Percentiles rank a stretch among this genome's conserved stretches.
Evolutionary conservation across 2,113 vertebrate species (phyloP).

Genomic region (Vidua chalybeata): DNA sequence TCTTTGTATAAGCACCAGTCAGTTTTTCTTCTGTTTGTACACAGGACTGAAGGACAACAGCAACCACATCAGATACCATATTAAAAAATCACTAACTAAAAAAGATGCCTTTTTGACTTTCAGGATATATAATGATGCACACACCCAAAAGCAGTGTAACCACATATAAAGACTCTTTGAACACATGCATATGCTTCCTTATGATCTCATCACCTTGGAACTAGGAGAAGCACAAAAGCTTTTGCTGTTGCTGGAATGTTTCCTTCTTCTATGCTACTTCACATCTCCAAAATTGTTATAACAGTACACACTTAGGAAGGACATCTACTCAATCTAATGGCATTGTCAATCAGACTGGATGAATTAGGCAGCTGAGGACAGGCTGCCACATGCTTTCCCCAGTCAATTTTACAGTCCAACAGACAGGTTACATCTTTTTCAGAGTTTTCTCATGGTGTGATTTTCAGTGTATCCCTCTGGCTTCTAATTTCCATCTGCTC

Average conservation of each 20-base stretch:
- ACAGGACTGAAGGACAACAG: not conserved
- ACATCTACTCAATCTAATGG: not conserved
- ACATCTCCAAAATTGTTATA: not conserved
- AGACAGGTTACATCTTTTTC: constrained; percentile 3
- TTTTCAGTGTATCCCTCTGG: not conserved
- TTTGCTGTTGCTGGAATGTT: not conserved
- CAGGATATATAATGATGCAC: not conserved
- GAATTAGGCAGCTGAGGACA: not conserved
- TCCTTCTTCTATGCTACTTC: not conserved
- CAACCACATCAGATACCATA: not conserved
- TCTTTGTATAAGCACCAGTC: not conserved
- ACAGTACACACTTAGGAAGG: not conserved
- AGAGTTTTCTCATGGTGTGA: not conserved
- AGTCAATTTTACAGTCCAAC: constrained; percentile 1
- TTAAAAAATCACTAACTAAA: not conserved
- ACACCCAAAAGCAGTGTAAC: not conserved
- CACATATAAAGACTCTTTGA: not conserved
- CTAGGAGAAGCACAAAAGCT: not conserved
- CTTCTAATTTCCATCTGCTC: constrained; percentile 44
- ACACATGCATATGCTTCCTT: too few species aligned
- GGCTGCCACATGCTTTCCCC: not conserved
- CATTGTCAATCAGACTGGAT: not conserved
- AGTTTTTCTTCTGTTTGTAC: not conserved
- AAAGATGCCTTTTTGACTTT: not conserved
- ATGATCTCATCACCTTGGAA: not conserved